A percentile compares a stretch with the other conserved stretches of the same genome.
Evolutionary conservation across 1,140 invertebrate species (phyloP).

Genomic region (Drosophila pandora): DNA sequence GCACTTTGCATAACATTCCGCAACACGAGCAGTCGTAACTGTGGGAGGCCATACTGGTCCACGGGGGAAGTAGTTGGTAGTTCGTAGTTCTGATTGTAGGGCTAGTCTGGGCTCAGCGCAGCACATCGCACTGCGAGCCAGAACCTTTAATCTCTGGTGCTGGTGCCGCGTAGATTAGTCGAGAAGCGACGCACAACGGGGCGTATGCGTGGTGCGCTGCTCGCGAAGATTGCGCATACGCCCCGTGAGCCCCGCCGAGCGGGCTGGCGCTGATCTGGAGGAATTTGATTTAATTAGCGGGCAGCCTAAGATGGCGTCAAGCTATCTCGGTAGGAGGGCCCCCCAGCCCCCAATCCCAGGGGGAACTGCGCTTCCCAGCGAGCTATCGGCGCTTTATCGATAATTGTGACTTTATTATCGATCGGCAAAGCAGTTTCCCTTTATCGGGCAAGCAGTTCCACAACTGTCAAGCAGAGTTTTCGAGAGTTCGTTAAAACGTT

Average conservation of each 20-base stretch:
- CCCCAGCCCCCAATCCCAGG: too few species aligned
- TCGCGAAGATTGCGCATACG: constrained; percentile 23
- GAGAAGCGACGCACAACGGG: not conserved
- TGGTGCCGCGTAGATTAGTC: too few species aligned
- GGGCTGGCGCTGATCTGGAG: constrained; percentile 14
- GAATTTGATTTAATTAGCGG: constrained; percentile 39
- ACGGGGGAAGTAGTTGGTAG: not conserved
- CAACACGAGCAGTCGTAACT: constrained; percentile 18
- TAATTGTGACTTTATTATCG: not conserved
- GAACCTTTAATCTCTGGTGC: too few species aligned
- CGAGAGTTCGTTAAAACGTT: not conserved
- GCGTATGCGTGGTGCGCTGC: constrained; percentile 32
- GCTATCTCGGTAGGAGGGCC: constrained; percentile 15
- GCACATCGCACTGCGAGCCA: not conserved
- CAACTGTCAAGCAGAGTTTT: not conserved
- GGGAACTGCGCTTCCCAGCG: not conserved
- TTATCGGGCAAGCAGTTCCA: constrained; percentile 5
- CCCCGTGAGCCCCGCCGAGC: not conserved
- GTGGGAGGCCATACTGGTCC: not conserved
- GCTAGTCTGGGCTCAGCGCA: too few species aligned
- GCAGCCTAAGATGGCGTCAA: constrained; percentile 40
- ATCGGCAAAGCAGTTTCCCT: not conserved
- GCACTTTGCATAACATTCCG: constrained; percentile 48
- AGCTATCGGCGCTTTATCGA: constrained; percentile 15
- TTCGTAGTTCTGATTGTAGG: too few species aligned